Conservation (phyloP, 2,888 invertebrate species). For the Amblyjoppa proteus region DNA sequence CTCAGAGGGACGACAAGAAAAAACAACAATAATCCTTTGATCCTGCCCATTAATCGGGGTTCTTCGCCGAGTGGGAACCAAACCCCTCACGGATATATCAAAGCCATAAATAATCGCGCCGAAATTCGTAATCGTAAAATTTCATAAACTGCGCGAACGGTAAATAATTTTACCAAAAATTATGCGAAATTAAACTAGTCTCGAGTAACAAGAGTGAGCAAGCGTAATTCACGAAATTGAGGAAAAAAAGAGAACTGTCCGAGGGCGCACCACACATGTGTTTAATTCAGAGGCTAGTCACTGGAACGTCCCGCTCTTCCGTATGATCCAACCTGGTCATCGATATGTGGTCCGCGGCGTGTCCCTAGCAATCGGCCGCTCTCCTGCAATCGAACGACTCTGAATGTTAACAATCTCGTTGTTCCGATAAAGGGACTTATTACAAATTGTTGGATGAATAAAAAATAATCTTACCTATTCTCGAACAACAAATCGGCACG, state of each 20-base stretch:
- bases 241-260: conserved; percentile 71
- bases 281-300: conserved; percentile 78
- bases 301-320: conserved; percentile 76
- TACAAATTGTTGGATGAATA: not conserved
- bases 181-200: conserved; percentile 16
- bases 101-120: not conserved
- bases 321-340: conserved; percentile 78
- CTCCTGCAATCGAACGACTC: conserved; percentile 70
- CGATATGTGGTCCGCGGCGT: conserved; percentile 82
- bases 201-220: conserved; percentile 25
- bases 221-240: conserved; percentile 30
- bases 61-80: conserved; percentile 1
- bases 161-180: not conserved
- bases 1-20: not conserved
- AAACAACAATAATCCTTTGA: conserved; percentile 8
- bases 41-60: conserved; percentile 19
- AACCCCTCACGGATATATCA: not conserved
- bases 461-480: conserved; percentile 75
- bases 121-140: not conserved
- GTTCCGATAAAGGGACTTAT: not conserved
- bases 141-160: not conserved
- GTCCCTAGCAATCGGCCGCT: conserved; percentile 80
- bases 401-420: conserved; percentile 30
- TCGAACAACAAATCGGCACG: conserved; percentile 85
- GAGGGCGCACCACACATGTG: conserved; percentile 82